Conservation (phyloP, 2,888 invertebrate genomes). For the Coelopa pilipes region DNA sequence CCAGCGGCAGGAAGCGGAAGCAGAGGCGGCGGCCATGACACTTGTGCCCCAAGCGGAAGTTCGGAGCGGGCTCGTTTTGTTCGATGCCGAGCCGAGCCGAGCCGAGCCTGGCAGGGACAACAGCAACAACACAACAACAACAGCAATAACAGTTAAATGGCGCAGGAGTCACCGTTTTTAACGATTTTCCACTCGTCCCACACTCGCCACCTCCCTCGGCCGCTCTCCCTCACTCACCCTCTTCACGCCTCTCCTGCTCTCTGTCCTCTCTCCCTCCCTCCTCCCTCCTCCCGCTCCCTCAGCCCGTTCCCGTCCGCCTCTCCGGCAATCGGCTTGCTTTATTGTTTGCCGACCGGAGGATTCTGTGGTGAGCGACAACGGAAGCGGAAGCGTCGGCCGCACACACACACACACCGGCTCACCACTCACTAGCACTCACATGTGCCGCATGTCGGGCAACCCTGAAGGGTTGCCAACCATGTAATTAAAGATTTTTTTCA, state of each 20-base stretch:
- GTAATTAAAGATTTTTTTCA: not conserved
- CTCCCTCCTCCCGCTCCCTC: not conserved
- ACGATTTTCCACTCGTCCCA: not conserved
- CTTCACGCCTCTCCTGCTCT: not conserved
- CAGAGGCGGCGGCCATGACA: constrained; percentile 32
- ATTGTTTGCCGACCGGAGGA: not conserved
- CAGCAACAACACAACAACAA: too few species aligned
- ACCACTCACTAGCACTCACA: not conserved
- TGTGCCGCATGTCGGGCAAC: not conserved
- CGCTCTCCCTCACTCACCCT: not conserved
- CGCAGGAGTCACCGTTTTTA: not conserved
- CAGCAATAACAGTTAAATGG: not conserved
- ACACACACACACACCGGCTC: not conserved
- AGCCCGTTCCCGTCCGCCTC: not conserved
- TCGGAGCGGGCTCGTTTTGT: not conserved
- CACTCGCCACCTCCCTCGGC: not conserved
- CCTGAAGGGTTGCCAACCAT: too few species aligned
- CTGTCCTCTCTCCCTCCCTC: not conserved
- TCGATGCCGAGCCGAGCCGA: not conserved
- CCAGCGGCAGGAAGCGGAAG: constrained; percentile 5
- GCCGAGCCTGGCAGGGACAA: too few species aligned
- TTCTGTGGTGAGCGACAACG: constrained; percentile 1
- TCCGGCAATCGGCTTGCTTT: not conserved
- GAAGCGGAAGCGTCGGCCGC: constrained; percentile 3
- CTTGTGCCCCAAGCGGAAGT: constrained; percentile 27